Evolutionary conservation across 2,888 invertebrate genomes (phyloP).

Genomic region (Heliconius sara): DNA sequence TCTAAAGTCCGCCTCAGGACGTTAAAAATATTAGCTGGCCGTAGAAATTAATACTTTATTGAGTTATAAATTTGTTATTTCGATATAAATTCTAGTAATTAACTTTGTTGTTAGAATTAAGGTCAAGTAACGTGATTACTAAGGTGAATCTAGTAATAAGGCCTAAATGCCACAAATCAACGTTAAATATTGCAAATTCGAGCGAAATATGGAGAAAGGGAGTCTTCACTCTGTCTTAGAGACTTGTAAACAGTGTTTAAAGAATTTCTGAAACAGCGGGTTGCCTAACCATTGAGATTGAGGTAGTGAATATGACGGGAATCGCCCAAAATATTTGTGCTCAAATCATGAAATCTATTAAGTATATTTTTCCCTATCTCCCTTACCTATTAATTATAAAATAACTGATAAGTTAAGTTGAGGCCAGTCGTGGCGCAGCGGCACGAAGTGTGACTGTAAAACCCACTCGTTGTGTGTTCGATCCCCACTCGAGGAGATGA

Average conservation of each 20-base stretch:
- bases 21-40: conserved; percentile 33
- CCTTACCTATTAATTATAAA: not conserved
- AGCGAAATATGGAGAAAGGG: not conserved
- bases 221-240: not conserved
- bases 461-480: too few relatives aligned
- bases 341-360: not conserved
- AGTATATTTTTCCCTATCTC: not conserved
- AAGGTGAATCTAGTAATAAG: not conserved
- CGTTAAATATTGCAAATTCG: too few relatives aligned
- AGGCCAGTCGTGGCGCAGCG: too few relatives aligned
- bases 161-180: too few relatives aligned
- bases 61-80: not conserved
- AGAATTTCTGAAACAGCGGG: too few relatives aligned
- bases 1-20: conserved; percentile 30
- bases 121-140: not conserved
- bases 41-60: not conserved
- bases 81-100: not conserved
- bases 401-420: not conserved
- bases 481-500: too few relatives aligned
- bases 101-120: not conserved
- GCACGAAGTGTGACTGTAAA: too few relatives aligned
- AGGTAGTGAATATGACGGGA: not conserved
- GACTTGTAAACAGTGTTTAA: not conserved
- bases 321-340: not conserved
- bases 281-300: too few relatives aligned